A percentile compares a stretch with the other conserved stretches of the same genome.
Evolutionary conservation across 2,797 vertebrate species (phyloP).

Genomic region (Geotrypetes seraphini): DNA sequence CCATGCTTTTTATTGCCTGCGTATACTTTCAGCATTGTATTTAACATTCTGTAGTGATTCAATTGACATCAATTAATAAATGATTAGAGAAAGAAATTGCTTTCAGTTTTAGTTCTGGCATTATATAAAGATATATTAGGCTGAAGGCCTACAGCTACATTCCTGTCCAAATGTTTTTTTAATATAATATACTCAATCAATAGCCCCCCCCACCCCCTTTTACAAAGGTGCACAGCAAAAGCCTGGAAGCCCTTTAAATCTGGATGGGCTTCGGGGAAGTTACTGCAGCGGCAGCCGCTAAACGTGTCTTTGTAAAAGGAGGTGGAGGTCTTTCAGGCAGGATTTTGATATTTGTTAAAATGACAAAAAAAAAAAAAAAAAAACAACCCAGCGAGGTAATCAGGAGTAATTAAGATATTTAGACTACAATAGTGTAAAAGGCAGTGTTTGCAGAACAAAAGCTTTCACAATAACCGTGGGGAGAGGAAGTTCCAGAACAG

Average conservation of each 20-base stretch:
- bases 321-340: neutral
- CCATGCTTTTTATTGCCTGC: neutral
- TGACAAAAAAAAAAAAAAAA: slow-evolving; percentile 14
- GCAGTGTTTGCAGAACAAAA: slow-evolving; percentile 9
- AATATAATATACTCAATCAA: slow-evolving; percentile 1
- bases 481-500: slow-evolving; percentile 5
- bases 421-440: neutral
- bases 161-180: neutral
- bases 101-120: neutral
- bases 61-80: too few relatives aligned
- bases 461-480: neutral
- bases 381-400: slow-evolving; percentile 1
- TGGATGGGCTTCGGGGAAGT: too few relatives aligned
- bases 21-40: neutral
- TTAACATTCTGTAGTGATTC: neutral
- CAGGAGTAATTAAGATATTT: slow-evolving; percentile 8
- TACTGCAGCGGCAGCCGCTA: too few relatives aligned
- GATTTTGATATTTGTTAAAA: slow-evolving; percentile 2
- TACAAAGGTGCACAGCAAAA: too few relatives aligned
- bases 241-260: too few relatives aligned
- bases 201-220: too few relatives aligned
- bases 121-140: neutral
- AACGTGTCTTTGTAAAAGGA: too few relatives aligned
- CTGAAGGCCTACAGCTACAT: neutral
- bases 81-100: neutral